These are phyloP conservation scores for Chrysocyon brachyurus DNA, from an alignment of 2,797 vertebrate species.

Conservation along the genomic window DNA sequence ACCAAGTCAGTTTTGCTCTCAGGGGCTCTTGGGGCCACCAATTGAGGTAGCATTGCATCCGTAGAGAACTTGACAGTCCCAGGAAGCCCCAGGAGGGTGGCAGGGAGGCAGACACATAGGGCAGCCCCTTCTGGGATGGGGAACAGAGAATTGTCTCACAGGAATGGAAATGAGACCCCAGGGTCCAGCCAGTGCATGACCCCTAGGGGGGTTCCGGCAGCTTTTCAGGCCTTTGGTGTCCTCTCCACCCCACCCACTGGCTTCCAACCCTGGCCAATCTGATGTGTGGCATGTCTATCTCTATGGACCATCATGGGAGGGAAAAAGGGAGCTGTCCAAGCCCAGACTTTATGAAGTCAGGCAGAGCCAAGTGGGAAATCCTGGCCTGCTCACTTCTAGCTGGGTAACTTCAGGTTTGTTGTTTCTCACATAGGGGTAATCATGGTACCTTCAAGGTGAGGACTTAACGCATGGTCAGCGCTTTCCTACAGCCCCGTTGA, in stretches of 20 bases:
- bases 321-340: background rate
- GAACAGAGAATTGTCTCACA: background rate
- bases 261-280: background rate
- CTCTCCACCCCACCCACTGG: too few relatives aligned
- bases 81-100: background rate
- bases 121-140: background rate
- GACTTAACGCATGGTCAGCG: background rate
- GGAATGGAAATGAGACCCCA: background rate
- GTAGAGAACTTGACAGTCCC: constrained; percentile 27
- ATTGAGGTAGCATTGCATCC: background rate
- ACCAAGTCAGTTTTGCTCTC: constrained; percentile 55
- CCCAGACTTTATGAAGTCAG: background rate
- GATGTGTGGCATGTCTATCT: background rate
- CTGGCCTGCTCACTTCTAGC: background rate
- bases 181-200: background rate
- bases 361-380: background rate
- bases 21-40: constrained; percentile 66
- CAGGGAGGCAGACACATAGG: background rate
- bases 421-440: background rate
- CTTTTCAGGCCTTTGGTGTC: background rate
- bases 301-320: background rate
- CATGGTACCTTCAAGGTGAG: background rate
- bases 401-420: background rate
- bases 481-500: background rate
- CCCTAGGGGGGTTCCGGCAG: background rate